Conservation (phyloP, 2,113 vertebrate genomes). For the Tachysurus vachellii region DNA sequence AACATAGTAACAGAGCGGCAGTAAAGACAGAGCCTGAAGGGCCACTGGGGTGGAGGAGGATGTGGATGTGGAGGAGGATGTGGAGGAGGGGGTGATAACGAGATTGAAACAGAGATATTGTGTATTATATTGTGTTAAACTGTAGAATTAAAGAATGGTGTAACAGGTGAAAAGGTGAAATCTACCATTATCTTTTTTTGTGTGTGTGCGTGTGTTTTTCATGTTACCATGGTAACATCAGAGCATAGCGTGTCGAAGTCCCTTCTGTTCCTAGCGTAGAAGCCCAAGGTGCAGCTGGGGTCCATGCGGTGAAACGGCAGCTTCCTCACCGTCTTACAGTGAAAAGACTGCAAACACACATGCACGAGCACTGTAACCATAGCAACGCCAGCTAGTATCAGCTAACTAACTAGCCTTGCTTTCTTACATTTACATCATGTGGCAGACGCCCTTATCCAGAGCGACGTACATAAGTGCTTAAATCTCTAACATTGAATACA, state of each 20-base stretch:
- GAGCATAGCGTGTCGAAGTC: constrained; percentile 78
- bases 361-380: background rate
- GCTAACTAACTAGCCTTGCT: background rate
- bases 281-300: constrained; percentile 89
- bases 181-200: background rate
- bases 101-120: background rate
- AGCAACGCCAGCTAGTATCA: background rate
- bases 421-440: too few relatives aligned
- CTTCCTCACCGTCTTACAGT: constrained; percentile 84
- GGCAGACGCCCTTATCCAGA: too few relatives aligned
- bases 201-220: background rate
- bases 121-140: background rate
- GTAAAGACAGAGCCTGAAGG: background rate
- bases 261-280: constrained; percentile 76
- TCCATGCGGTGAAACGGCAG: constrained; percentile 86
- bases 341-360: constrained; percentile 78
- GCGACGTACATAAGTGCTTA: too few relatives aligned
- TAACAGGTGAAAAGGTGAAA: background rate
- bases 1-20: background rate
- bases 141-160: background rate
- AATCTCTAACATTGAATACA: too few relatives aligned
- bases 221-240: constrained; percentile 72
- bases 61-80: too few relatives aligned
- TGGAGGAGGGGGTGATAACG: background rate
- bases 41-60: background rate